These are phyloP conservation scores for Gallirallus australis DNA, from an alignment of 2,797 vertebrate species.

Conservation along the genomic window DNA sequence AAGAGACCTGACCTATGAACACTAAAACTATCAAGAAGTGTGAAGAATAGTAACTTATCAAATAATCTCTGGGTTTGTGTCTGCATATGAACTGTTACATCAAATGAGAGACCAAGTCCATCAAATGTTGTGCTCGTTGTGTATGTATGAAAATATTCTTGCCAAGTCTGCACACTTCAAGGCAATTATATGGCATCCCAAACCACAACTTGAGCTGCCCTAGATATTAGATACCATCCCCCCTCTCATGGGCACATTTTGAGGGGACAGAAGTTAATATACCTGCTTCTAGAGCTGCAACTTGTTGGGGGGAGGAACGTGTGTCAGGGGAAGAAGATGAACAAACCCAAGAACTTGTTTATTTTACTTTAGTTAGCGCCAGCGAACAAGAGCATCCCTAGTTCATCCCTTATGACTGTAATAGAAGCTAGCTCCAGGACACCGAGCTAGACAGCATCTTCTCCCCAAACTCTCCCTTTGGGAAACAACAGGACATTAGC, in stretches of 20 bases:
- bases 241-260: too few relatives aligned
- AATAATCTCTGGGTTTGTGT: not conserved
- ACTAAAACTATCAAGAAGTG: not conserved
- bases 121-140: not conserved
- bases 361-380: not conserved
- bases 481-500: not conserved
- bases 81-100: not conserved
- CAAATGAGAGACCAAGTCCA: not conserved
- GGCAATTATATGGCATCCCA: too few relatives aligned
- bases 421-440: not conserved
- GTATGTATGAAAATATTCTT: not conserved
- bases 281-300: not conserved
- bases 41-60: not conserved
- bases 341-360: not conserved
- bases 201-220: not conserved
- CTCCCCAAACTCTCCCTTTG: not conserved
- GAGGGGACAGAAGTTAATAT: not conserved
- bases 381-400: not conserved
- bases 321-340: not conserved
- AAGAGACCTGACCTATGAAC: not conserved
- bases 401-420: not conserved
- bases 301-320: not conserved
- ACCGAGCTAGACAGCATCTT: not conserved
- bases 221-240: too few relatives aligned
- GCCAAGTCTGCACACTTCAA: not conserved